Base-by-base conservation (phyloP, 2,797 vertebrate genomes). In the Sebastes jordani region DNA sequence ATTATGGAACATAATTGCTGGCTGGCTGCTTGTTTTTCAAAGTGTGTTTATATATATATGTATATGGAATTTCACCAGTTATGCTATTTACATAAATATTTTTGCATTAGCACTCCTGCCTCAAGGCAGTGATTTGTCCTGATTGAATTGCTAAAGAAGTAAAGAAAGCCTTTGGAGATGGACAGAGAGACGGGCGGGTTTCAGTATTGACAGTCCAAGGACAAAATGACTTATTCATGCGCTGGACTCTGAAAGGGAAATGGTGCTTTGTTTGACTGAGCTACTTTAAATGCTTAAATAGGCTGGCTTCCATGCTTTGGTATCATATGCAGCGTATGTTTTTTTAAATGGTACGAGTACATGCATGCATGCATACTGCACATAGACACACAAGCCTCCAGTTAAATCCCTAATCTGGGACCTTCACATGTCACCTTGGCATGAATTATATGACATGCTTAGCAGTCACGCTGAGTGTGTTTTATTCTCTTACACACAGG, bases 151-250 rank as follows among this genome's bases (percentile, higher is more conserved):
- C n/a, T 29, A 68, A 77, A 27, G 11, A 23, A 49, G 23, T 11
- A 1, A 27, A 68, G n/a, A 9, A 36, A 32, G 16, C 36, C 7
- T 61, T 55, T 49, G 20, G 34, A 74, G 67, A 81, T 1, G 8
- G 63, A 76, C 30, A 11, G 42, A 67, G 34, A 78, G n/a, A 13
- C 58, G 32, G 38, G 16, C n/a, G 34, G 63, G 25, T 30, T 79
- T 74, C 68, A 29, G 62, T 46, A 62, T 58, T 82, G 70, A 85
- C 46, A 78, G 61, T 81, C 61, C 71, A 81, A 84, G 75, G 78
- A 71, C 68, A 78, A 32, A 66, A 86, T 89, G 1, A 86, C 54
- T 81, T 83, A 84, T 88, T 86, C 73, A 84, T 85, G 73, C 16
- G 5, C 22, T 18, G n/a, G 18, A 74, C 69, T 54, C 13, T 73